Conservation (phyloP, 2,888 invertebrate species). For the Drosophila neonasuta region DNA sequence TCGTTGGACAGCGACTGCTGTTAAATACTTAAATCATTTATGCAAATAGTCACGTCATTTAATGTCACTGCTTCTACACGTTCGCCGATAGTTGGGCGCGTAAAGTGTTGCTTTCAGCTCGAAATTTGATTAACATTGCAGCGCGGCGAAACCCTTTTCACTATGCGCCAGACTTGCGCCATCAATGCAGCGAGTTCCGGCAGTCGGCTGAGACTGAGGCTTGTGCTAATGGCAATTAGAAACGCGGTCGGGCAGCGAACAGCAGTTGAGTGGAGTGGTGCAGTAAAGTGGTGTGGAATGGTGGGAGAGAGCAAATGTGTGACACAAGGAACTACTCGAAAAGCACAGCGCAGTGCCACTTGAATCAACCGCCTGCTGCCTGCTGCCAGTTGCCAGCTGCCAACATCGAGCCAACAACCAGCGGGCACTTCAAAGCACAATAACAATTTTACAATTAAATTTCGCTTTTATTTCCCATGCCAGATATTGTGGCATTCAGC, state of each 20-base stretch:
- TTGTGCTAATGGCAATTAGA: slow-evolving; percentile 56
- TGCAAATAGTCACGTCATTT: background rate
- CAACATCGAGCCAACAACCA: slow-evolving; percentile 3
- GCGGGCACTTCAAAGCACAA: slow-evolving; percentile 56
- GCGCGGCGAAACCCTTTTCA: slow-evolving; percentile 3
- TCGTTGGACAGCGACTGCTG: background rate
- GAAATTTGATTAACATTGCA: slow-evolving; percentile 34
- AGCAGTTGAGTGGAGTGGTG: background rate
- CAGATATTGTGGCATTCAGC: slow-evolving; percentile 59
- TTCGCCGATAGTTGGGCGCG: background rate
- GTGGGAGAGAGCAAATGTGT: slow-evolving; percentile 22
- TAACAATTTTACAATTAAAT: slow-evolving; percentile 76
- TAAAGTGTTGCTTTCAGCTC: slow-evolving; percentile 9
- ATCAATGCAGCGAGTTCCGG: slow-evolving; percentile 6
- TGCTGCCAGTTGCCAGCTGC: background rate
- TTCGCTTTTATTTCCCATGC: slow-evolving; percentile 67
- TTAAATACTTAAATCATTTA: background rate
- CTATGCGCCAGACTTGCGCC: background rate
- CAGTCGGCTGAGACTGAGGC: slow-evolving; percentile 20
- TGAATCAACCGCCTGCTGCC: slow-evolving; percentile 19
- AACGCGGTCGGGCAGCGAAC: slow-evolving; percentile 32
- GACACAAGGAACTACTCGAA: slow-evolving; percentile 42
- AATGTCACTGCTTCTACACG: background rate
- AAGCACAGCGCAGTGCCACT: slow-evolving; percentile 29
- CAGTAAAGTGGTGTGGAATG: background rate